Conservation (phyloP, 2,797 vertebrate species). For the Helarctos malayanus region DNA sequence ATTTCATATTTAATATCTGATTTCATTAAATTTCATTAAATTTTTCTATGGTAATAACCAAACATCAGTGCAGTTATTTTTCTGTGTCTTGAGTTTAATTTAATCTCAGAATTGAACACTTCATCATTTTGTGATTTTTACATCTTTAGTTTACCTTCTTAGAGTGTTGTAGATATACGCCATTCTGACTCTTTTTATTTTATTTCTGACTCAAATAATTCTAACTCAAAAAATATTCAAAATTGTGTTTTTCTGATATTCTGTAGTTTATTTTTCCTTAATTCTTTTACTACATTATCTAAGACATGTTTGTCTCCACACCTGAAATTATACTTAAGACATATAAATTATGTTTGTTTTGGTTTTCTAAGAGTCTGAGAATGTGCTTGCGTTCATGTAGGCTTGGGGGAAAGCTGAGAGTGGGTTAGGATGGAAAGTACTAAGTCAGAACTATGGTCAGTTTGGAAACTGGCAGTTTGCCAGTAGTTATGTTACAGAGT, state of each 20-base stretch:
- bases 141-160: neutral
- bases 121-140: neutral
- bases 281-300: neutral
- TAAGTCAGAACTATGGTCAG: neutral
- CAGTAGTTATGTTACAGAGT: neutral
- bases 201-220: neutral
- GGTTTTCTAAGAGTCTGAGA: neutral
- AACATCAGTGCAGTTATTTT: neutral
- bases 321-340: neutral
- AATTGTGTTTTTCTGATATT: neutral
- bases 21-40: neutral
- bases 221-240: neutral
- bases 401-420: neutral
- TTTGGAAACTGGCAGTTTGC: neutral
- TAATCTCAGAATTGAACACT: neutral
- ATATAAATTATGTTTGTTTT: neutral
- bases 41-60: neutral
- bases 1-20: neutral
- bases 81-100: neutral
- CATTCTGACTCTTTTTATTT: neutral
- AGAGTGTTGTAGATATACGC: neutral
- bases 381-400: neutral
- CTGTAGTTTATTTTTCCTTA: neutral
- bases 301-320: neutral
- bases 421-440: neutral